These are phyloP conservation scores for Molanna angustata DNA, from an alignment of 2,888 invertebrate genomes.

Conservation along the genomic window DNA sequence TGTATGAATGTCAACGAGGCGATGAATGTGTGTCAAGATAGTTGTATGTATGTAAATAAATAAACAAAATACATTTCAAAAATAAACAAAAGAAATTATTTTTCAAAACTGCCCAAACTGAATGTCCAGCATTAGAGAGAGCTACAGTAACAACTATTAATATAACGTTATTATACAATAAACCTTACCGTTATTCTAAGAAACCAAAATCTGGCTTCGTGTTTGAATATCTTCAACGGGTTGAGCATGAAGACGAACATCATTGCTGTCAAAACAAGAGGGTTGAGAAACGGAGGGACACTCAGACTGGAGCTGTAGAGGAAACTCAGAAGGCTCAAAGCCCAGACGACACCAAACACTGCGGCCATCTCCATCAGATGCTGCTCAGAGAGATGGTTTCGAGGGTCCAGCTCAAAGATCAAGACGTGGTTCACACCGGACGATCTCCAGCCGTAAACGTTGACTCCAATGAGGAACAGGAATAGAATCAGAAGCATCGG, in stretches of 20 bases:
- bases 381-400: slow-evolving; percentile 91
- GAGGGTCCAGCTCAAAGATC: slow-evolving; percentile 94
- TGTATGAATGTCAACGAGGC: no score
- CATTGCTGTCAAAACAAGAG: slow-evolving; percentile 80
- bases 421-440: slow-evolving; percentile 97
- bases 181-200: slow-evolving; percentile 78
- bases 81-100: no score
- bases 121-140: no score
- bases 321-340: slow-evolving; percentile 82
- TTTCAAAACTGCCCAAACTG: no score
- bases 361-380: slow-evolving; percentile 93
- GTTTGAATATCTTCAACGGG: slow-evolving; percentile 87
- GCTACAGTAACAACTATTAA: no score
- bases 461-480: slow-evolving; percentile 91
- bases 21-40: no score
- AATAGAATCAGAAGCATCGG: slow-evolving; percentile 90
- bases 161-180: no score
- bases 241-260: slow-evolving; percentile 86
- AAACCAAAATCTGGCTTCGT: slow-evolving; percentile 94
- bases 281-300: slow-evolving; percentile 91
- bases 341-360: slow-evolving; percentile 93
- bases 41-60: no score
- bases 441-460: slow-evolving; percentile 96
- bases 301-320: slow-evolving; percentile 74
- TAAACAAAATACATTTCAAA: no score